Evolutionary conservation across 2,888 invertebrate species (phyloP).

Genomic region (Carterocephalus palaemon): DNA sequence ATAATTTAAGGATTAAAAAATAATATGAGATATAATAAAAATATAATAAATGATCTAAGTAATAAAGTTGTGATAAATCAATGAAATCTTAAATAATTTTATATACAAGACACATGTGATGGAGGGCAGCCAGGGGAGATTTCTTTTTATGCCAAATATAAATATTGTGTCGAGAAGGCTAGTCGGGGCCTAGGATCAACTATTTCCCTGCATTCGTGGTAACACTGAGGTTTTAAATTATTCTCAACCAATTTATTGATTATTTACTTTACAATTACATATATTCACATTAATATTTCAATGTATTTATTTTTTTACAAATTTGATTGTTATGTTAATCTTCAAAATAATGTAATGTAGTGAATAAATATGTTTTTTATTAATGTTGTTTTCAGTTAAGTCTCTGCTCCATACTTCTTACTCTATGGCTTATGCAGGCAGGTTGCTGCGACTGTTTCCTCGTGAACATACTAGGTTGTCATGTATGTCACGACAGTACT

Average conservation of each 20-base stretch:
- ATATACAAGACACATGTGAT: slow-evolving; percentile 27
- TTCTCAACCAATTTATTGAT: background rate
- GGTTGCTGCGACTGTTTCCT: too few species aligned
- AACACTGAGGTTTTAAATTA: too few species aligned
- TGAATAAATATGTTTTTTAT: slow-evolving; percentile 30
- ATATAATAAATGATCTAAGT: too few species aligned
- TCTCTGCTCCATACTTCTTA: too few species aligned
- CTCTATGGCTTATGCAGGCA: too few species aligned
- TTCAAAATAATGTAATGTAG: slow-evolving; percentile 20
- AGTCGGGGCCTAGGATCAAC: too few species aligned
- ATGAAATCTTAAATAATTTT: background rate
- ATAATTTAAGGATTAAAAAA: too few species aligned
- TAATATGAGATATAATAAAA: too few species aligned
- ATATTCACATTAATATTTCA: background rate
- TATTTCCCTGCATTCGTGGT: too few species aligned
- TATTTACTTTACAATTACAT: background rate
- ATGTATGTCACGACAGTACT: too few species aligned
- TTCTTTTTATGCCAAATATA: slow-evolving; percentile 11
- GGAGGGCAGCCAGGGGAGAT: background rate
- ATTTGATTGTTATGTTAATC: slow-evolving; percentile 19
- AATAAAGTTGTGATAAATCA: too few species aligned
- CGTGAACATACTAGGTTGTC: too few species aligned
- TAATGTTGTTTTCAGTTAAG: slow-evolving; percentile 5
- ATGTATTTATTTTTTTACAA: background rate
- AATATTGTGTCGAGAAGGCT: background rate